Percentiles rank a stretch among this genome's conserved stretches.
Evolutionary conservation across 2,797 vertebrate species (phyloP).

Genomic region (Clarias fuscus): DNA sequence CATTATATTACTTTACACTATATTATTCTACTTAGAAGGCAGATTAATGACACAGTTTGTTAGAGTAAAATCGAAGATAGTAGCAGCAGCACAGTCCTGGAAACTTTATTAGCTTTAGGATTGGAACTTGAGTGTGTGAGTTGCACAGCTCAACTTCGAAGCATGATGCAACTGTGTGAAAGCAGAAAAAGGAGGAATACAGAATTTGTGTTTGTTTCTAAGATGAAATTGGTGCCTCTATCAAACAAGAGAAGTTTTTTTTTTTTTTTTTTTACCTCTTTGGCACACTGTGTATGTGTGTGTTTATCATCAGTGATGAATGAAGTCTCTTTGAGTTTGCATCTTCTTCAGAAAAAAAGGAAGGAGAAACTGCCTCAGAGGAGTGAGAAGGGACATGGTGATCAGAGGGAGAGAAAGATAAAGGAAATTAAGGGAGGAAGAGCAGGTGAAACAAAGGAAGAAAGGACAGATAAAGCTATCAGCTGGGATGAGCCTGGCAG

Average conservation of each 20-base stretch:
- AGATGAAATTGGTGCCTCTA: constrained; percentile 44
- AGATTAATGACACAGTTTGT: background rate
- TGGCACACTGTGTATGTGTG: background rate
- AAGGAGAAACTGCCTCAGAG: constrained; percentile 32
- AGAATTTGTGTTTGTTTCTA: constrained; percentile 39
- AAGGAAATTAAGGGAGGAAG: constrained; percentile 59
- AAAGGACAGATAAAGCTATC: constrained; percentile 57
- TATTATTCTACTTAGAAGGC: background rate
- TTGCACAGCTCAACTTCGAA: constrained; percentile 30
- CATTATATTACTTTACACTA: background rate
- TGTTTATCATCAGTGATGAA: constrained; percentile 37
- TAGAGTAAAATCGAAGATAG: background rate
- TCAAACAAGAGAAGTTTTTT: constrained; percentile 25
- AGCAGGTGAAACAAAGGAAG: constrained; percentile 57
- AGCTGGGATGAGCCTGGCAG: constrained; percentile 51
- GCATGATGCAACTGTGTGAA: constrained; percentile 59
- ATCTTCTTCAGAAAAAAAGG: constrained; percentile 38
- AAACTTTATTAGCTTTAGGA: constrained; percentile 19
- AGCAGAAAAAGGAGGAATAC: constrained; percentile 36
- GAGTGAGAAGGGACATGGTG: constrained; percentile 41
- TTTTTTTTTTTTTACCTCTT: background rate
- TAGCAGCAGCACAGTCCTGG: background rate
- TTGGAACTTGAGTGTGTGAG: constrained; percentile 17
- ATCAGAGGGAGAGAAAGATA: constrained; percentile 55
- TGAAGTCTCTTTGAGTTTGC: constrained; percentile 40